These are phyloP conservation scores for Bufotes viridis DNA, from an alignment of 2,797 vertebrate species.

Conservation along the genomic window DNA sequence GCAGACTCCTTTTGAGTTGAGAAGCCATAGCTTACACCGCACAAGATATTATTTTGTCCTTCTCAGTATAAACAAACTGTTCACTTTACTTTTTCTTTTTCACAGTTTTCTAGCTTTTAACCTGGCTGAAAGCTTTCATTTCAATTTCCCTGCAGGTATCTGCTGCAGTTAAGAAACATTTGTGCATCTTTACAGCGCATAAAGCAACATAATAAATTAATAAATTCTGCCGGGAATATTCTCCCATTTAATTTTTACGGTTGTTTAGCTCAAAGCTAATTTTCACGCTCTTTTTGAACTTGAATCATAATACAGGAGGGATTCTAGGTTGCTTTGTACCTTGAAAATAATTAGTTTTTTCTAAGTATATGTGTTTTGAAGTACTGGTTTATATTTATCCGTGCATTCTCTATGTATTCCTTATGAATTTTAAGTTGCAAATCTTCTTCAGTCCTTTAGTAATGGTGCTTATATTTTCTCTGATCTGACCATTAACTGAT, in stretches of 20 bases:
- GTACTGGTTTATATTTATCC: neutral
- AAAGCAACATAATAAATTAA: conserved; percentile 17
- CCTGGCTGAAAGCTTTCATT: neutral
- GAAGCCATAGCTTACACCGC: neutral
- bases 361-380: neutral
- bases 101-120: conserved; percentile 7
- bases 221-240: conserved; percentile 25
- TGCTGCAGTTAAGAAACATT: conserved; percentile 8
- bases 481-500: neutral
- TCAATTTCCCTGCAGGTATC: conserved; percentile 29
- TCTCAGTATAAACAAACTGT: neutral
- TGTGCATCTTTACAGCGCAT: conserved; percentile 12
- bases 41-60: neutral
- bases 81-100: neutral
- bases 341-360: neutral
- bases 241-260: conserved; percentile 26
- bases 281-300: conserved; percentile 29
- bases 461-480: neutral
- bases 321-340: conserved; percentile 21
- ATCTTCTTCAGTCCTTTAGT: neutral
- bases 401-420: neutral
- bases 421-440: conserved; percentile 6
- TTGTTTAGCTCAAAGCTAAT: conserved; percentile 38
- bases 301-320: conserved; percentile 17
- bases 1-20: no score